A percentile compares a stretch with the other conserved stretches of the same genome.
These are phyloP conservation scores for Leucozona laternaria DNA, from an alignment of 2,888 invertebrate genomes.

Conservation along the genomic window DNA sequence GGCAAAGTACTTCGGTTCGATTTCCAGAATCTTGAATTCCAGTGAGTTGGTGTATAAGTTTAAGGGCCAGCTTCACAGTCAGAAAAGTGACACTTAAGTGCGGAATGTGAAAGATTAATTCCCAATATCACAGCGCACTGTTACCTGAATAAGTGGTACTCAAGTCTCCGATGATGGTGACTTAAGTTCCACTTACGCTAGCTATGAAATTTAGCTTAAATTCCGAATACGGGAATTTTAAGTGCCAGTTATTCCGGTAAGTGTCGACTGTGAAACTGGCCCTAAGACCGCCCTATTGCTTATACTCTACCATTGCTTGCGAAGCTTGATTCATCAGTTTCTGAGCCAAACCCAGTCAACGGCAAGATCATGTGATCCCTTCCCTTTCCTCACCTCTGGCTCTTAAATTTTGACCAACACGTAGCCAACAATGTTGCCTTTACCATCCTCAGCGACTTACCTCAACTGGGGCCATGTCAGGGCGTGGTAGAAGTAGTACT, in stretches of 20 bases:
- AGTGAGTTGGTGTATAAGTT: constrained; percentile 98
- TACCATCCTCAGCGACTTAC: constrained; percentile 99
- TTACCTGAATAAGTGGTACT: too few species aligned
- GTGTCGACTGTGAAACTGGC: too few species aligned
- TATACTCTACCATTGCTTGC: constrained; percentile 98
- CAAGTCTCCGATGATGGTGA: too few species aligned
- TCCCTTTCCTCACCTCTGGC: constrained; percentile 94
- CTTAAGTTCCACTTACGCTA: too few species aligned
- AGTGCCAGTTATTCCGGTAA: too few species aligned
- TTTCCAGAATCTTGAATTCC: constrained; percentile 91
- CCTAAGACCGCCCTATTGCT: too few species aligned
- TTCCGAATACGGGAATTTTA: too few species aligned
- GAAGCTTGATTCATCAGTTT: constrained; percentile 99
- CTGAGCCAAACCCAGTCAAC: constrained; percentile 96
- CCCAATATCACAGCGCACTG: too few species aligned
- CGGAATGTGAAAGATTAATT: too few species aligned
- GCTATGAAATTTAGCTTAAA: too few species aligned
- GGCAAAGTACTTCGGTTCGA: constrained; percentile 99
- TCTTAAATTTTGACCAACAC: constrained; percentile 99
- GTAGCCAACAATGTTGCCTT: constrained; percentile 96
- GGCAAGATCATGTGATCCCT: constrained; percentile 99
- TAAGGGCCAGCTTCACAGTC: too few species aligned
- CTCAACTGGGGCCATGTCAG: constrained; percentile 99
- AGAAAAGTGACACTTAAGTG: too few species aligned
- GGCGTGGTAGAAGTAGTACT: constrained; percentile 99